phyloP scores from a whole-genome alignment of 2,888 invertebrate species.

The Drosophila nr. fundita region DNA sequence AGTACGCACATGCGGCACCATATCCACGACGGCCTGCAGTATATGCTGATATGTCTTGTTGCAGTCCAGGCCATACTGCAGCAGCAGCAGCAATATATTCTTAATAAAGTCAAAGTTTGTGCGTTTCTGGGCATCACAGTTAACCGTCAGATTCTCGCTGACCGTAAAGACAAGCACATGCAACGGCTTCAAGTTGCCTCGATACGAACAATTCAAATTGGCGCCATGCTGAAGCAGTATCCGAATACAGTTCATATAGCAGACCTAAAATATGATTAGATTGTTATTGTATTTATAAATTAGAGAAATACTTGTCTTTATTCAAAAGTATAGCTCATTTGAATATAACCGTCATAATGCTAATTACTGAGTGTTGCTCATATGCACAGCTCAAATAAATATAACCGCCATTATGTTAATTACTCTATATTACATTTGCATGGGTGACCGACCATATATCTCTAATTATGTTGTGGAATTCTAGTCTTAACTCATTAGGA shows the following conservation, averaged over 20 bases:
- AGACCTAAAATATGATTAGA: conserved; percentile 85
- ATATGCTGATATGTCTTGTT: conserved; percentile 89
- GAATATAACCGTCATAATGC: not conserved
- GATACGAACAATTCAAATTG: conserved; percentile 90
- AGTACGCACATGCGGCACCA: conserved; percentile 89
- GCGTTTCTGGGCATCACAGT: conserved; percentile 88
- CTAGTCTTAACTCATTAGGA: not conserved
- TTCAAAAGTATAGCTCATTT: not conserved
- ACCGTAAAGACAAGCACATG: conserved; percentile 90
- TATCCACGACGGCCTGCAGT: conserved; percentile 89
- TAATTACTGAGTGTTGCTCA: not conserved
- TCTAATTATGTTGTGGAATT: not conserved
- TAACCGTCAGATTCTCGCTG: conserved; percentile 89
- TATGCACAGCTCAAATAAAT: not conserved
- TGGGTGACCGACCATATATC: not conserved
- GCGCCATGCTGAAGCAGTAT: conserved; percentile 90
- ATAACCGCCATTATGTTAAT: not conserved
- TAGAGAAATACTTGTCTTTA: not conserved
- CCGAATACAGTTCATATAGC: conserved; percentile 89
- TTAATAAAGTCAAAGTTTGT: conserved; percentile 90
- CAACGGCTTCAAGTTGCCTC: conserved; percentile 89
- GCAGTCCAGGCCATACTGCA: conserved; percentile 89
- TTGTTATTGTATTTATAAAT: not conserved
- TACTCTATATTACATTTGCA: not conserved
- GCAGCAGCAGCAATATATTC: conserved; percentile 88